Evolutionary conservation across 2,888 invertebrate species (phyloP).

Genomic region (Adela reaumurella): DNA sequence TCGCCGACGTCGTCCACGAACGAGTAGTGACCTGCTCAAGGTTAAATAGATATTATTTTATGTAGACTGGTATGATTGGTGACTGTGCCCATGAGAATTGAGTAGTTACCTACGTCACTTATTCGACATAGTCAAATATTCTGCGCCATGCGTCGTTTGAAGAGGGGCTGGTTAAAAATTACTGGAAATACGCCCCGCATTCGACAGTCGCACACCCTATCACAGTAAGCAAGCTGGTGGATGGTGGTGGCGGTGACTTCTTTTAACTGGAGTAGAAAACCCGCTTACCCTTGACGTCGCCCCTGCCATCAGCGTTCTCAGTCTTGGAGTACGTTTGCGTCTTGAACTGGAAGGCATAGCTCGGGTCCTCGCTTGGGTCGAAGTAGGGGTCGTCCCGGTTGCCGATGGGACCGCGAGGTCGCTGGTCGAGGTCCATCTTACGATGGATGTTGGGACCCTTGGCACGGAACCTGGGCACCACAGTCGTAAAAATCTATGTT

Average conservation of each 20-base stretch:
- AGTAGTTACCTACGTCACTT: too few relatives aligned
- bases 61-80: too few relatives aligned
- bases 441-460: constrained; percentile 72
- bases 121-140: too few relatives aligned
- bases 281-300: constrained; percentile 60
- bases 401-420: constrained; percentile 61
- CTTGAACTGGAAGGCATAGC: constrained; percentile 66
- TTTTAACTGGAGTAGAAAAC: too few relatives aligned
- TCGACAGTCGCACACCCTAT: too few relatives aligned
- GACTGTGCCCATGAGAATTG: too few relatives aligned
- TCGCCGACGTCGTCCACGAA: constrained; percentile 74
- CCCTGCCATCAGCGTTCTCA: constrained; percentile 62
- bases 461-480: constrained; percentile 60
- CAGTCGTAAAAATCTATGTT: neutral
- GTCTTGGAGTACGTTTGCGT: constrained; percentile 65
- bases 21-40: constrained; percentile 65
- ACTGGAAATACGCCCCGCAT: too few relatives aligned
- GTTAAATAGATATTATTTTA: too few relatives aligned
- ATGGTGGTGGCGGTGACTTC: too few relatives aligned
- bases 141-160: too few relatives aligned
- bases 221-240: too few relatives aligned
- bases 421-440: constrained; percentile 68
- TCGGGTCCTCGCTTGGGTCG: constrained; percentile 75
- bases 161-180: too few relatives aligned
- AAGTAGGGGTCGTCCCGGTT: constrained; percentile 69